Conservation (phyloP, 2,888 invertebrate species). For the Drosophila kuntzei region DNA sequence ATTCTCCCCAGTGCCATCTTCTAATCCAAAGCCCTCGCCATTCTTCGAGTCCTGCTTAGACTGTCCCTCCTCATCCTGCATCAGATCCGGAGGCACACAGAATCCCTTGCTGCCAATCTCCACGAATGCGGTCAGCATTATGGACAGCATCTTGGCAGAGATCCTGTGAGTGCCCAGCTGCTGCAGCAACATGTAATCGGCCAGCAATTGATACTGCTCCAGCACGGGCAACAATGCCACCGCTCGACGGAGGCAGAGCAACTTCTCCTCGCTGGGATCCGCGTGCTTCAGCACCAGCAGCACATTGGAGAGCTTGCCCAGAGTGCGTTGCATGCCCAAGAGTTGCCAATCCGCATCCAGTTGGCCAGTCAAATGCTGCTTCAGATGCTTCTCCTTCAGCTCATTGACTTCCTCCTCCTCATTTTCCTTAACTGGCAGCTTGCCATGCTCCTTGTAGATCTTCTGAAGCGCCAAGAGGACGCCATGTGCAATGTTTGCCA, state of each 20-base stretch:
- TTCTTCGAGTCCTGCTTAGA: slow-evolving; percentile 86
- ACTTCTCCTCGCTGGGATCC: slow-evolving; percentile 76
- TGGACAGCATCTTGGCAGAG: slow-evolving; percentile 92
- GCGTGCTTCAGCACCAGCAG: slow-evolving; percentile 86
- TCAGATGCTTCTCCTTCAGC: slow-evolving; percentile 88
- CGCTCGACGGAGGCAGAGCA: slow-evolving; percentile 68
- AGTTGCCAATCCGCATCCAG: slow-evolving; percentile 88
- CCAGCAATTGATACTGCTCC: slow-evolving; percentile 91
- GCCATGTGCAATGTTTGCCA: slow-evolving; percentile 86
- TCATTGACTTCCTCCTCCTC: slow-evolving; percentile 34
- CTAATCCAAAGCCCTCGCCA: slow-evolving; percentile 93
- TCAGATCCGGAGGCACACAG: slow-evolving; percentile 94
- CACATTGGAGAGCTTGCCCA: slow-evolving; percentile 84
- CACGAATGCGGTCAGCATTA: slow-evolving; percentile 93
- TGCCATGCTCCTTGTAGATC: slow-evolving; percentile 86
- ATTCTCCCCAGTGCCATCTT: slow-evolving; percentile 93
- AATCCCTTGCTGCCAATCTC: slow-evolving; percentile 95
- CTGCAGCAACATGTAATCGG: slow-evolving; percentile 92
- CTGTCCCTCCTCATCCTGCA: slow-evolving; percentile 90
- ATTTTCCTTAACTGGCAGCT: slow-evolving; percentile 29
- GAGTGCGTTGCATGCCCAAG: slow-evolving; percentile 87
- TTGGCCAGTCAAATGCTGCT: slow-evolving; percentile 88
- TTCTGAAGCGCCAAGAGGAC: slow-evolving; percentile 88
- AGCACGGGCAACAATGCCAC: slow-evolving; percentile 88
- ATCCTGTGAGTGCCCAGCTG: slow-evolving; percentile 92